These are phyloP conservation scores for Tragelaphus strepsiceros DNA, from an alignment of 2,113 vertebrate species.

Conservation along the genomic window DNA sequence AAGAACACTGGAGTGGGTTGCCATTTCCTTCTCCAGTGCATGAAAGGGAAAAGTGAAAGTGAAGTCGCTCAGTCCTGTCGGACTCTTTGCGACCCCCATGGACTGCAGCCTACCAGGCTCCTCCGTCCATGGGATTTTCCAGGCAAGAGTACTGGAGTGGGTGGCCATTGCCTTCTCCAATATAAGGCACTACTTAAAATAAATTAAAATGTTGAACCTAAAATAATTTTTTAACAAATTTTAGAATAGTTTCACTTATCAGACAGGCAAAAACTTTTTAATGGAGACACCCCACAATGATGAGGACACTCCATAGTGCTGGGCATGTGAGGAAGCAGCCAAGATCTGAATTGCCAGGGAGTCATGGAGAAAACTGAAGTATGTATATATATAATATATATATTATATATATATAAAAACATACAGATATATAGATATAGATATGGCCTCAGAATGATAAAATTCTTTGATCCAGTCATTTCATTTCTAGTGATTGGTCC, in stretches of 20 bases:
- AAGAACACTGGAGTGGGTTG: no score
- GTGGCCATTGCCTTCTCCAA: no score
- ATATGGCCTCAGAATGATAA: background rate
- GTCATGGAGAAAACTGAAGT: background rate
- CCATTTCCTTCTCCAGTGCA: no score
- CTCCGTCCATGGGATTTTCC: no score
- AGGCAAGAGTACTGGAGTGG: no score
- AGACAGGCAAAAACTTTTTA: background rate
- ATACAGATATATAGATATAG: background rate
- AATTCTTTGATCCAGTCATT: background rate
- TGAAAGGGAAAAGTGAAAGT: no score
- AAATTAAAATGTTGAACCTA: background rate
- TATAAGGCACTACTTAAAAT: background rate
- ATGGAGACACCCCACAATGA: background rate
- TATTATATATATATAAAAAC: background rate
- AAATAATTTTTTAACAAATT: background rate
- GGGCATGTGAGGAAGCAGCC: background rate
- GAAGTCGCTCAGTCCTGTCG: no score
- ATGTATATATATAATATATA: background rate
- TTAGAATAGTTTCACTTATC: background rate
- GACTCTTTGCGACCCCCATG: no score
- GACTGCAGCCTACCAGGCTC: no score
- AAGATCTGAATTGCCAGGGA: background rate
- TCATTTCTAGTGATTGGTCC: background rate
- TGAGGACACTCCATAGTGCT: background rate